These are phyloP conservation scores for Microctenopoma lineatum DNA, from an alignment of 2,797 vertebrate species.

Conservation along the genomic window DNA sequence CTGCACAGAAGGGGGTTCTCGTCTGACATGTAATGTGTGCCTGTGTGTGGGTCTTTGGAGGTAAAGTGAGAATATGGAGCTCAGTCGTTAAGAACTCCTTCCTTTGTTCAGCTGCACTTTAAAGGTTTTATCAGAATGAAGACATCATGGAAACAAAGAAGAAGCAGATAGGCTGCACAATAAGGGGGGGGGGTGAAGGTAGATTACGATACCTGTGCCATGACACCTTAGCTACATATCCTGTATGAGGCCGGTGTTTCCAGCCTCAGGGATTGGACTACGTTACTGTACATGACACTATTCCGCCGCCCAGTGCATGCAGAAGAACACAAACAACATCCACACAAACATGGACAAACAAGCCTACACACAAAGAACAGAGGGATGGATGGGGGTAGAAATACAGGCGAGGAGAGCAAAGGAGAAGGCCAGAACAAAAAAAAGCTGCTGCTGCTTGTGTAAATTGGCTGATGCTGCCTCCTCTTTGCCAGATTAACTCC, in stretches of 20 bases:
- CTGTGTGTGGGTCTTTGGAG: neutral
- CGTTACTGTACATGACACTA: slow-evolving; percentile 57
- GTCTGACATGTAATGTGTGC: slow-evolving; percentile 29
- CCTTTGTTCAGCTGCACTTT: slow-evolving; percentile 54
- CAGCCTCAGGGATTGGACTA: slow-evolving; percentile 63
- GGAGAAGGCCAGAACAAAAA: slow-evolving; percentile 44
- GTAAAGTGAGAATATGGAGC: slow-evolving; percentile 10
- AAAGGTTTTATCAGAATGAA: slow-evolving; percentile 30
- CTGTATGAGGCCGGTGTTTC: slow-evolving; percentile 64
- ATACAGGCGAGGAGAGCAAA: slow-evolving; percentile 38
- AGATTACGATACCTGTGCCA: slow-evolving; percentile 52
- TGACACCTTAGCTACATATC: slow-evolving; percentile 49
- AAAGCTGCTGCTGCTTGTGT: slow-evolving; percentile 66
- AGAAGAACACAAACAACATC: slow-evolving; percentile 20
- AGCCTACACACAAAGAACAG: slow-evolving; percentile 59
- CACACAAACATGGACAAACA: slow-evolving; percentile 54
- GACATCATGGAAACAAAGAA: slow-evolving; percentile 34
- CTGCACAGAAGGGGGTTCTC: slow-evolving; percentile 26
- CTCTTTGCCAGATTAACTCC: slow-evolving; percentile 82
- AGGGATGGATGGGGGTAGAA: slow-evolving; percentile 56
- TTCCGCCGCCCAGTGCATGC: slow-evolving; percentile 48
- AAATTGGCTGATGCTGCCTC: slow-evolving; percentile 80
- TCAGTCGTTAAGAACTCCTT: slow-evolving; percentile 41
- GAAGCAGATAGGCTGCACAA: slow-evolving; percentile 36
- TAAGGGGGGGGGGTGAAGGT: slow-evolving; percentile 35